Conservation (phyloP, 1,140 invertebrate species). For the Dysdera silvatica region DNA sequence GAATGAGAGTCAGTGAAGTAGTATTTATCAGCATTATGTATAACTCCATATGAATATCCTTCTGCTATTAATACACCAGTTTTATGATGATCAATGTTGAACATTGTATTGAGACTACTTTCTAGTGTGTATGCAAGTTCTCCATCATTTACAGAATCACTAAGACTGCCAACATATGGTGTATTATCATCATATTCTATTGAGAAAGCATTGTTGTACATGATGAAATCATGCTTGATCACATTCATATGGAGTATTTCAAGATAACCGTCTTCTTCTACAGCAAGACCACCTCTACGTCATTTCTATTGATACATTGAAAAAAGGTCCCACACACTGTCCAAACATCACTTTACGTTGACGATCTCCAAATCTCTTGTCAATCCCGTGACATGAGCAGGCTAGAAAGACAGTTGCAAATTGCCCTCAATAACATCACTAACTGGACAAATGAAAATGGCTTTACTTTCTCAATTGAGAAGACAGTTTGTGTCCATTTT, state of each 20-base stretch:
- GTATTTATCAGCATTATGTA: constrained; percentile 7
- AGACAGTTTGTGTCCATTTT: too few species aligned
- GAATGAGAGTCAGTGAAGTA: constrained; percentile 23
- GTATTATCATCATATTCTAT: background rate
- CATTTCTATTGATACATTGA: too few species aligned
- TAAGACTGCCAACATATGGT: background rate
- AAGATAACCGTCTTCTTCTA: background rate
- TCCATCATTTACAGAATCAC: constrained; percentile 1
- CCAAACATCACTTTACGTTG: too few species aligned
- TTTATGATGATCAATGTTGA: background rate
- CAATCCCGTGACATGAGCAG: too few species aligned
- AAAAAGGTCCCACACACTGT: too few species aligned
- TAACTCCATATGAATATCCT: constrained; percentile 6
- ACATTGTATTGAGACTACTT: background rate
- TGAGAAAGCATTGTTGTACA: background rate
- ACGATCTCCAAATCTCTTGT: too few species aligned
- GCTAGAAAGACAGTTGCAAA: too few species aligned
- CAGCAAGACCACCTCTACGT: background rate
- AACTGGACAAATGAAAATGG: too few species aligned
- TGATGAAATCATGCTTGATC: constrained; percentile 3
- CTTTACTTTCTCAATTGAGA: too few species aligned
- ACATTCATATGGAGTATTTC: constrained; percentile 1
- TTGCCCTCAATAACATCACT: too few species aligned
- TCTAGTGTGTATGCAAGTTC: background rate
- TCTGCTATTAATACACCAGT: background rate